Percentiles rank a stretch among this genome's conserved stretches.
These are phyloP conservation scores for Hoplias malabaricus DNA, from an alignment of 2,113 vertebrate species.

Conservation along the genomic window DNA sequence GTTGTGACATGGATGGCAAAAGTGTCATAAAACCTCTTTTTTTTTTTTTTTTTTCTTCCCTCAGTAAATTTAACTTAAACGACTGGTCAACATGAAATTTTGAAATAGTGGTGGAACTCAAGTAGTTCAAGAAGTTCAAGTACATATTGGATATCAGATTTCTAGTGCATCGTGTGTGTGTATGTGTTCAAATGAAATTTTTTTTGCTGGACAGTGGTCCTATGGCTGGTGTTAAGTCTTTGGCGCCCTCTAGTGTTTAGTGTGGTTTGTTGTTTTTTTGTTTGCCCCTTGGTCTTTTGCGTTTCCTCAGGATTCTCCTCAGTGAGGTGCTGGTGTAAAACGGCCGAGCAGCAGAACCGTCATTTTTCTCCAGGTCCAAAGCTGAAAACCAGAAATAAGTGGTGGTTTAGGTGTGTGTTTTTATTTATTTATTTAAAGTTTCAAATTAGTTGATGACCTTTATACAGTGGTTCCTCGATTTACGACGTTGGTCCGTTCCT, in stretches of 20 bases:
- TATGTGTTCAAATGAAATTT: too few relatives aligned
- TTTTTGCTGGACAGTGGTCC: neutral
- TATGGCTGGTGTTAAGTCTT: neutral
- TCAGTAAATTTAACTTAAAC: too few relatives aligned
- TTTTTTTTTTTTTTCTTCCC: too few relatives aligned
- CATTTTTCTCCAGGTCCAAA: conserved; percentile 66
- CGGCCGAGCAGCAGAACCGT: conserved; percentile 59
- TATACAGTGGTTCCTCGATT: too few relatives aligned
- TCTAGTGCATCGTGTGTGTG: too few relatives aligned
- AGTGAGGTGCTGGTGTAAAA: conserved; percentile 55
- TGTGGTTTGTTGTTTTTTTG: neutral
- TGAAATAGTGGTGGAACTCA: too few relatives aligned
- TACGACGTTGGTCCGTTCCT: too few relatives aligned
- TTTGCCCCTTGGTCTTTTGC: neutral
- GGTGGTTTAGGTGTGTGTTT: neutral
- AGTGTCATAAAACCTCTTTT: too few relatives aligned
- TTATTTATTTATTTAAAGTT: neutral
- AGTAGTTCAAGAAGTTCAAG: too few relatives aligned
- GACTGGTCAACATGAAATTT: too few relatives aligned
- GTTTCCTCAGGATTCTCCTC: conserved; percentile 55
- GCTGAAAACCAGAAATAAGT: conserved; percentile 45
- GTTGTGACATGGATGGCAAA: too few relatives aligned
- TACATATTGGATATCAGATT: too few relatives aligned
- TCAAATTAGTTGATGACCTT: neutral
- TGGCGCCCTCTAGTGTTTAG: neutral